A percentile compares a stretch with the other conserved stretches of the same genome.
Evolutionary conservation across 2,113 vertebrate species (phyloP).

Genomic region (Nibea coibor): DNA sequence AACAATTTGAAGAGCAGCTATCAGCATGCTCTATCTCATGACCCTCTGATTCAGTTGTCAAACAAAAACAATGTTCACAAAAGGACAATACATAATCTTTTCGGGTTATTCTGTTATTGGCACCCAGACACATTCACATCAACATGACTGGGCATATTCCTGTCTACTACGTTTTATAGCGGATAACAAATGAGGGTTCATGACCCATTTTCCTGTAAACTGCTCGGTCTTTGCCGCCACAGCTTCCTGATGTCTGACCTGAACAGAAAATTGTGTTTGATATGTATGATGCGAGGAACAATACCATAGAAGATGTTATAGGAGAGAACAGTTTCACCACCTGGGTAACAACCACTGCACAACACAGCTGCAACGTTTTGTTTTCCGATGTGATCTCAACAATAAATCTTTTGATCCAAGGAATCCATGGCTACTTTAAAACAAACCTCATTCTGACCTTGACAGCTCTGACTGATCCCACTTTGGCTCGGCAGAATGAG

Average conservation of each 20-base stretch:
- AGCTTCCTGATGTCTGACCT: constrained; percentile 2
- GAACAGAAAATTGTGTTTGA: constrained; percentile 7
- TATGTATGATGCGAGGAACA: constrained; percentile 5
- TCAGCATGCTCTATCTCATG: not conserved
- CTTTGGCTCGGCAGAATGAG: constrained; percentile 9
- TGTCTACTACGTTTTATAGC: not conserved
- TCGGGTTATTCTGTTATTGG: not conserved
- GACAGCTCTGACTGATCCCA: constrained; percentile 18
- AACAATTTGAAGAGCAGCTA: not conserved
- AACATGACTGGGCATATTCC: constrained; percentile 7
- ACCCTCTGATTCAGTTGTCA: constrained; percentile 1
- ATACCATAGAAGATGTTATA: not conserved
- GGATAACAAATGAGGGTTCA: not conserved
- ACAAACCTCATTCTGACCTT: constrained; percentile 34
- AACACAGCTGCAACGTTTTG: constrained; percentile 6
- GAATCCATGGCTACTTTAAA: constrained; percentile 24
- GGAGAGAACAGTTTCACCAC: not conserved
- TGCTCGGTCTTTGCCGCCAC: constrained; percentile 1
- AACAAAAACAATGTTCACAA: constrained; percentile 32
- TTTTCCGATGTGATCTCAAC: constrained; percentile 13
- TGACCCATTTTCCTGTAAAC: not conserved
- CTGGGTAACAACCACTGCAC: constrained; percentile 17
- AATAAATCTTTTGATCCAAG: constrained; percentile 17
- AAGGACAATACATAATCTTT: not conserved
- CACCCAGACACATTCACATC: not conserved